These are phyloP conservation scores for Otis tarda DNA, from an alignment of 2,113 vertebrate genomes.

Conservation along the genomic window DNA sequence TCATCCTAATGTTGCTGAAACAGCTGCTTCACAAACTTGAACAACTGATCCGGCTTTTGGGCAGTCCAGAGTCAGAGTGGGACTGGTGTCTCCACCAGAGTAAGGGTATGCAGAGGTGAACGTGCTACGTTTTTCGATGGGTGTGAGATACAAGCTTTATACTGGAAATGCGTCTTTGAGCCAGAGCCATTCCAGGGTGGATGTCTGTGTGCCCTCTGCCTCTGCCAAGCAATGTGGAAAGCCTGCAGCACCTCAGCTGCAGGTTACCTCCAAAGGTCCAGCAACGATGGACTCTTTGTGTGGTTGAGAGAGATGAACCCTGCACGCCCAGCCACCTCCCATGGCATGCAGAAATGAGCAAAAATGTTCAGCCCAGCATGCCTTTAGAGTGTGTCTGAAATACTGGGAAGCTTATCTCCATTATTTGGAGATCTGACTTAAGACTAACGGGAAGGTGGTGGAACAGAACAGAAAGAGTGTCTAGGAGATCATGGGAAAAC, in stretches of 20 bases:
- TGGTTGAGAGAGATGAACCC: not conserved
- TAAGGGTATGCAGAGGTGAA: not conserved
- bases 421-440: not conserved
- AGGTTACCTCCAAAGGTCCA: not conserved
- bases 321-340: not conserved
- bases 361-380: not conserved
- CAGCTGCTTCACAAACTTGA: not conserved
- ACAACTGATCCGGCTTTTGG: not conserved
- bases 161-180: not conserved
- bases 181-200: not conserved
- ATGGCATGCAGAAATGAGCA: not conserved
- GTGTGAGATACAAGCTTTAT: not conserved
- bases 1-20: not conserved
- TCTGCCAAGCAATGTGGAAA: not conserved
- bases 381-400: not conserved
- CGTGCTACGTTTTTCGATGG: rapidly evolving
- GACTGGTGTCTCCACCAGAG: not conserved
- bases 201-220: not conserved
- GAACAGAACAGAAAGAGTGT: not conserved
- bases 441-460: not conserved
- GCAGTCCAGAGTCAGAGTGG: not conserved
- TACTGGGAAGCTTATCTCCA: not conserved
- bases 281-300: not conserved
- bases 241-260: not conserved
- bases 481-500: not conserved